Percentiles rank a stretch among this genome's conserved stretches.
These are phyloP conservation scores for Clarias laeviceps DNA, from an alignment of 2,797 vertebrate genomes.

Conservation along the genomic window DNA sequence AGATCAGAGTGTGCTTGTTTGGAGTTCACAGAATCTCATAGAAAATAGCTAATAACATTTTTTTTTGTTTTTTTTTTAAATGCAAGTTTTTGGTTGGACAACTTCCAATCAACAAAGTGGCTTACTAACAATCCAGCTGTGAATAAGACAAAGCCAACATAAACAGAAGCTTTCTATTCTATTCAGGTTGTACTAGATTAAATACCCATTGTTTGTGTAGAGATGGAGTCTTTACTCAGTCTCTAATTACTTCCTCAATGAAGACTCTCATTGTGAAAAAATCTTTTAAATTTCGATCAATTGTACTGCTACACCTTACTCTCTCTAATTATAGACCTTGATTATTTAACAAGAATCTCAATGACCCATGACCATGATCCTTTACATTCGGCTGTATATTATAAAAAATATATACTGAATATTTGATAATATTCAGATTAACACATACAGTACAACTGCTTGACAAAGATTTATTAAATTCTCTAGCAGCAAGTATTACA, in stretches of 20 bases:
- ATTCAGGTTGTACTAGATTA: neutral
- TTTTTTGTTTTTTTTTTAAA: neutral
- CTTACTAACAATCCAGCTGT: neutral
- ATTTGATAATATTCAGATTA: neutral
- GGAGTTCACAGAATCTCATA: neutral
- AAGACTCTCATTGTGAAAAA: neutral
- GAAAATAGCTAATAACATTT: neutral
- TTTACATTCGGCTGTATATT: neutral
- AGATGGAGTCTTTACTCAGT: neutral
- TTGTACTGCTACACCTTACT: neutral
- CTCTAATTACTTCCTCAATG: neutral
- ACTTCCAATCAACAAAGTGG: neutral
- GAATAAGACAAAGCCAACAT: neutral
- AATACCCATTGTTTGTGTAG: neutral
- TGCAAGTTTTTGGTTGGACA: neutral
- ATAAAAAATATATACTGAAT: neutral
- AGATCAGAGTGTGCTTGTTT: constrained; percentile 17
- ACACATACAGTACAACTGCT: neutral
- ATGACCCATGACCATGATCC: neutral
- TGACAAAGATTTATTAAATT: neutral
- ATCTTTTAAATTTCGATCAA: neutral
- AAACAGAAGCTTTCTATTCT: neutral
- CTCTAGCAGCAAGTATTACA: neutral
- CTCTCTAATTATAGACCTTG: neutral
- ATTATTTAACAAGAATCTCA: neutral